These are phyloP conservation scores for Macaca nemestrina DNA, from an alignment of 2,113 vertebrate species.

Conservation along the genomic window DNA sequence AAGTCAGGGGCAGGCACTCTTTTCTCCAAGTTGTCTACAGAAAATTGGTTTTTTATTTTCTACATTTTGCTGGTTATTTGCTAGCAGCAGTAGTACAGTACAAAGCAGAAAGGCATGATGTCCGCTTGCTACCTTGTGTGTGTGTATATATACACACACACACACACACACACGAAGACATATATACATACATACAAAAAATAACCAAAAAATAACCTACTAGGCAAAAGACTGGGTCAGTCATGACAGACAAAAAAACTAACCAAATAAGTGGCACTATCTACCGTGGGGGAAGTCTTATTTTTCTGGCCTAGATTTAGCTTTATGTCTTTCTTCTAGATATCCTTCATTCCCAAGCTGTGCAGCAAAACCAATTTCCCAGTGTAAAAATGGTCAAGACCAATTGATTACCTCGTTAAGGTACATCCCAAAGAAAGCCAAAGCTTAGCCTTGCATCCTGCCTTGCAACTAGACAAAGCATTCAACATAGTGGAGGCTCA, in stretches of 20 bases:
- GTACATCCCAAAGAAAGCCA: conserved; percentile 14
- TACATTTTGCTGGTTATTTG: conserved; percentile 73
- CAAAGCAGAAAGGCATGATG: conserved; percentile 71
- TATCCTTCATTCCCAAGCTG: neutral
- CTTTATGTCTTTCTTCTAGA: neutral
- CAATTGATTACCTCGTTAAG: neutral
- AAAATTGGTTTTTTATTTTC: conserved; percentile 51
- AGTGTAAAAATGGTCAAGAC: conserved; percentile 17
- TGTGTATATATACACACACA: neutral
- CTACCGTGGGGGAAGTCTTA: conserved; percentile 38
- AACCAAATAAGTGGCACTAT: conserved; percentile 16
- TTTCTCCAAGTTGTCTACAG: conserved; percentile 40
- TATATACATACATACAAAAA: neutral
- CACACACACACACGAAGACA: neutral
- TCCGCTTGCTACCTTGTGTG: conserved; percentile 61
- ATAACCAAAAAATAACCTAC: neutral
- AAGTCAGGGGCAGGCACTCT: conserved; percentile 11
- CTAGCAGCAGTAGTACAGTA: conserved; percentile 75
- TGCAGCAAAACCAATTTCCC: conserved; percentile 7
- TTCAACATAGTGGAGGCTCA: neutral
- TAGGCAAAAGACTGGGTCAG: conserved; percentile 41
- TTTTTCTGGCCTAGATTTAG: conserved; percentile 27
- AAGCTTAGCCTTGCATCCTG: neutral
- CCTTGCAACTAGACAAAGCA: neutral
- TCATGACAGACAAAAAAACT: neutral